Evolutionary conservation across 2,888 invertebrate genomes (phyloP), one percentile per base, ranked within the genome.

Genomic region (Thymelicus lineola): DNA sequence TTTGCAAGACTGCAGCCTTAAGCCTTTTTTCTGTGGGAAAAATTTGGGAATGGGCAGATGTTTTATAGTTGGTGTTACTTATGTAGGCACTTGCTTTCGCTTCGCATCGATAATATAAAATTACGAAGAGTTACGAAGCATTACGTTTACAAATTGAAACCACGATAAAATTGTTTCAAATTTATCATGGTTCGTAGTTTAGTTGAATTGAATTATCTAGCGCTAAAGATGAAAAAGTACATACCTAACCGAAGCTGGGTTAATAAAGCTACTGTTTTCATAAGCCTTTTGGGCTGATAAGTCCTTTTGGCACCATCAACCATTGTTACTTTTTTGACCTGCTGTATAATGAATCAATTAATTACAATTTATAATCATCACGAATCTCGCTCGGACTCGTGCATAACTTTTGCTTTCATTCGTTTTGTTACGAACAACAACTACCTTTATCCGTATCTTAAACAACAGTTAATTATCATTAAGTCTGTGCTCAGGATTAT

Each of bases 371-470:
- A 70, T 71, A 70, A 72, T 73, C 67, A 35, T 46, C 66, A 20
- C 61, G 70, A 53, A 68, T 62, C 67, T 61, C 55, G 53, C 35
- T 62, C 62, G 68, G 61, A 46, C 68, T 45, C 61, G 15, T n/a
- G 42, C 14, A 55, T 35, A 36, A 57, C 45, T 59, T 65, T 70
- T 71, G 64, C 58, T 75, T 71, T 76, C 73, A 68, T 74, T 72
- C 68, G 50, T 73, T 74, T 75, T 73, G 72, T 71, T 76, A 61
- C 53, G 65, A 75, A 77, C 78, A 77, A 75, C 76, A 20, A 17
- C 53, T 20, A 9, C 69, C 71, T 79, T 81, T 82, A 84, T 83
- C 80, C 68, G 71, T 73, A 82, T 82, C 77, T 82, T 79, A 80
- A 81, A 78, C 72, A 76, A 73, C 73, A 66, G 73, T 76, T 82